Evolutionary conservation across 2,888 invertebrate species (phyloP), one percentile per base, ranked within the genome.

Genomic region (Orthosia cruda): DNA sequence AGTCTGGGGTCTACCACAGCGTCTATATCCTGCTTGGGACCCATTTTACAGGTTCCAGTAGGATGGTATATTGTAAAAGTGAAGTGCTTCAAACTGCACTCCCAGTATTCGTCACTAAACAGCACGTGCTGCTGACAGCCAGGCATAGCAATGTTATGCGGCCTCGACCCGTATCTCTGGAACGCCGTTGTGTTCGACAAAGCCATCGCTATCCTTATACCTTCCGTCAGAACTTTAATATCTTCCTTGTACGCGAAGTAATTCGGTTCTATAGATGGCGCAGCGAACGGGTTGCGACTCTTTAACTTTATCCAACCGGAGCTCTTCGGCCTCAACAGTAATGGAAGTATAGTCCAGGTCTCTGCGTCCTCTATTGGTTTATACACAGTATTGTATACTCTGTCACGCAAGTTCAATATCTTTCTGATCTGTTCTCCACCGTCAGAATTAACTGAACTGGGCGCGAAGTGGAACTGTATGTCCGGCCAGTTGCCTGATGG

Each of bases 261-360:
- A 92, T 99, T 99, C 0, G 99, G 99, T 91, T 98, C 98, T 71
- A 99, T 98, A 18, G 98, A 97, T 0, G 99, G 99, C 80, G 98
- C 97, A 1, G 98, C 97, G 82, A 98, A 97, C 0, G 99, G 99
- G 93, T 99, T 98, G 54, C 97, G 97, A 64, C 98, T 98, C 84
- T 97, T 98, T 23, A 99, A 94, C 67, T 98, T 97, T n/a, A 99
- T 96, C 97, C 98, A 98, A 0, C 99, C 99, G 0, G 97, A 97
- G 91, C 99, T 99, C 89, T 98, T 98, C 0, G 99, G 99, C 11
- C 99, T 97, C 85, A 99, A 93, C 1, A 99, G 93, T 5, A 99
- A 93, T 0, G 99, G 98, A 47, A 98, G 93, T 79, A 99, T 98
- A 0, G 98, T 98, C 98, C 98, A 99, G 0, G 98, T 98, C 90